Evolutionary conservation across 2,113 vertebrate species (phyloP).

Genomic region (Calidris pygmaea): DNA sequence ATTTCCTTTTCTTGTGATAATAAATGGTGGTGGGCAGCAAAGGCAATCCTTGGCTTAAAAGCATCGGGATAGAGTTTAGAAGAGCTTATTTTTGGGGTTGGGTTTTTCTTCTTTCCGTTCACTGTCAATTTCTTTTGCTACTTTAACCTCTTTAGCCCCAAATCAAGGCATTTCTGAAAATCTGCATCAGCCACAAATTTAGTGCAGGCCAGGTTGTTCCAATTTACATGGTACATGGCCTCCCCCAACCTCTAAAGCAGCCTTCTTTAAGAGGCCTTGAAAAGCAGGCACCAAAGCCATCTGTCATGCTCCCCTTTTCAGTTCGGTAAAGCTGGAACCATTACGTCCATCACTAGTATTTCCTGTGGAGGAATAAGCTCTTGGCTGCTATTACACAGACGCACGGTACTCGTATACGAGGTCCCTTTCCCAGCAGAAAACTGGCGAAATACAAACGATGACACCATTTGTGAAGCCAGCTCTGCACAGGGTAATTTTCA

Average conservation of each 20-base stretch:
- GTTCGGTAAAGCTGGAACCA: neutral
- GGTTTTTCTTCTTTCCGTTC: neutral
- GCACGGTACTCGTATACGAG: fast-evolving
- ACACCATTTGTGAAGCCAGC: neutral
- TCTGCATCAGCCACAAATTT: fast-evolving
- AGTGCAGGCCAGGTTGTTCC: neutral
- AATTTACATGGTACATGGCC: neutral
- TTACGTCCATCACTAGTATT: neutral
- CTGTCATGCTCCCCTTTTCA: neutral
- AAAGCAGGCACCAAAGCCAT: neutral
- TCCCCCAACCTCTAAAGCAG: neutral
- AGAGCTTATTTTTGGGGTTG: neutral
- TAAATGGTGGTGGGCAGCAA: neutral
- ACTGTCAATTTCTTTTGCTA: neutral
- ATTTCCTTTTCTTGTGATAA: neutral
- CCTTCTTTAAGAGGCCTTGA: neutral
- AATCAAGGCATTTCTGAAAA: neutral
- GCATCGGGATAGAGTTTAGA: neutral
- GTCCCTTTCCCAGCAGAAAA: neutral
- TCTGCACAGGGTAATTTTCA: neutral
- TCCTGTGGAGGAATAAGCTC: neutral
- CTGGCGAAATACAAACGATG: neutral
- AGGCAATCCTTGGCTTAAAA: neutral
- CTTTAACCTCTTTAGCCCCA: neutral
- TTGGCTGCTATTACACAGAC: neutral